These are phyloP conservation scores for Chaetogeoica ovagalla DNA, from an alignment of 2,888 invertebrate genomes.

Conservation along the genomic window DNA sequence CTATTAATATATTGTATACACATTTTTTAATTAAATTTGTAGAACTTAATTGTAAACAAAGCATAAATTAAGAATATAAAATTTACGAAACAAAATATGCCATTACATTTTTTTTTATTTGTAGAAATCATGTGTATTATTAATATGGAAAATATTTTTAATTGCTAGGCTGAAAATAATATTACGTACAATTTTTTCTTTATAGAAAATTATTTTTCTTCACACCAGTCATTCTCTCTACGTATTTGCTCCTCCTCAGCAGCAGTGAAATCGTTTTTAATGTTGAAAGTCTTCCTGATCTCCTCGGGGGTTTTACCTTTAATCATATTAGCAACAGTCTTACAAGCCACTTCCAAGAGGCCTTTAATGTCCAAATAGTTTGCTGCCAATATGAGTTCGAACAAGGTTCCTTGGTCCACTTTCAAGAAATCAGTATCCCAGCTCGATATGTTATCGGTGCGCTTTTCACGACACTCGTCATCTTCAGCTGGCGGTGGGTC, in stretches of 20 bases:
- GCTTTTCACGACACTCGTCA: constrained; percentile 94
- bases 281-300: constrained; percentile 94
- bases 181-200: neutral
- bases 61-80: too few relatives aligned
- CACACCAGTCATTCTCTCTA: constrained; percentile 94
- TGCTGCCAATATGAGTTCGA: constrained; percentile 68
- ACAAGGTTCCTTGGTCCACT: constrained; percentile 83
- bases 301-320: constrained; percentile 98
- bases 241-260: constrained; percentile 98
- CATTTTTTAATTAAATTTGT: too few relatives aligned
- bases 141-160: constrained; percentile 1
- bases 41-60: too few relatives aligned
- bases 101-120: too few relatives aligned
- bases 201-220: constrained; percentile 67
- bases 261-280: constrained; percentile 94
- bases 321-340: constrained; percentile 98
- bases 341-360: constrained; percentile 94
- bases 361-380: constrained; percentile 97
- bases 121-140: too few relatives aligned
- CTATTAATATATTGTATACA: too few relatives aligned
- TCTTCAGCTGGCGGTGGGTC: constrained; percentile 91
- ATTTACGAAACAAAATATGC: too few relatives aligned
- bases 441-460: constrained; percentile 98
- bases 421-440: constrained; percentile 99
- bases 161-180: neutral